Evolutionary conservation across 1,140 invertebrate species (phyloP).

Genomic region (Dendrolimus punctatus): DNA sequence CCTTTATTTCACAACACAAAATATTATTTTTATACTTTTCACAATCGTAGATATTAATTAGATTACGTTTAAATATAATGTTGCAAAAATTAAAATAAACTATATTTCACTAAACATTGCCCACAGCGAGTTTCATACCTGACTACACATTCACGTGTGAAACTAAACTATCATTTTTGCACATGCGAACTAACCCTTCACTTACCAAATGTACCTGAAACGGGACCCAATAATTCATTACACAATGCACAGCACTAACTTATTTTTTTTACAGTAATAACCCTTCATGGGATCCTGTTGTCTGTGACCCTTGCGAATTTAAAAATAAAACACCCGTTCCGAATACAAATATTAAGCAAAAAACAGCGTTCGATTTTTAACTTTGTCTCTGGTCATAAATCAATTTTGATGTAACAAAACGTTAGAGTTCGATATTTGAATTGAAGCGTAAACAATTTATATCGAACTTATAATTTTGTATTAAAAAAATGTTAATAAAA

Average conservation of each 20-base stretch:
- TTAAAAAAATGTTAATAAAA: conserved; percentile 2
- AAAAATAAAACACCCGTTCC: conserved; percentile 67
- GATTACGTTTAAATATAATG: conserved; percentile 1
- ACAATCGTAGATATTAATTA: neutral
- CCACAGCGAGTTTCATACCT: conserved; percentile 21
- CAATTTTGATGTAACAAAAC: conserved; percentile 58
- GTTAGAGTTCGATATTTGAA: conserved; percentile 49
- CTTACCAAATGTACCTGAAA: conserved; percentile 67
- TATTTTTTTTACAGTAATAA: conserved; percentile 59
- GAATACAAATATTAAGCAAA: conserved; percentile 68
- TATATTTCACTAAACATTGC: too few relatives aligned
- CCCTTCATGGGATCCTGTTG: conserved; percentile 51
- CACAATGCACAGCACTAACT: conserved; percentile 60
- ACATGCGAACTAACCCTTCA: conserved; percentile 55
- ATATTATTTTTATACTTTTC: too few relatives aligned
- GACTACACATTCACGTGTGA: conserved; percentile 62
- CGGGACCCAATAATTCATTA: conserved; percentile 70
- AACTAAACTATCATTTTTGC: conserved; percentile 56
- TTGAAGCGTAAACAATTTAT: conserved; percentile 50
- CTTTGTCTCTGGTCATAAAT: conserved; percentile 63
- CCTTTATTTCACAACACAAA: too few relatives aligned
- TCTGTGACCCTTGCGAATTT: conserved; percentile 64
- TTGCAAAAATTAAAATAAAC: neutral
- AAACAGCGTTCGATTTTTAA: conserved; percentile 44
- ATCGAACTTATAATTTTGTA: neutral